Percentiles rank a stretch among this genome's conserved stretches.
Conservation (phyloP, 2,888 invertebrate genomes). For the Tortricodes alternella region DNA sequence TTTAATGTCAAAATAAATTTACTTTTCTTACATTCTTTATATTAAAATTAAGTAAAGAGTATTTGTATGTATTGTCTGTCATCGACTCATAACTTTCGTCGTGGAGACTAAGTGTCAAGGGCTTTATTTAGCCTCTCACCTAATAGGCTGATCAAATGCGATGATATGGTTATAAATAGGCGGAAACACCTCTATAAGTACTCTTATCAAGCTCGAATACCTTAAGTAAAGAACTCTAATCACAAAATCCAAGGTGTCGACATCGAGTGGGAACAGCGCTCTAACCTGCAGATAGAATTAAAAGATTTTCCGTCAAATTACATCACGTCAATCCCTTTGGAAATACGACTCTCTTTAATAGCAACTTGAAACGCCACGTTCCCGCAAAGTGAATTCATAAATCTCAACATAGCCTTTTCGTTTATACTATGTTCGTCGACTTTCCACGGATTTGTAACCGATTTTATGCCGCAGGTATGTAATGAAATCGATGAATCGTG, state of each 20-base stretch:
- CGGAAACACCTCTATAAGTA: too few relatives aligned
- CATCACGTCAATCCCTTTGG: slow-evolving; percentile 39
- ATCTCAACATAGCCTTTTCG: slow-evolving; percentile 32
- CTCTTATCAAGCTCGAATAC: too few relatives aligned
- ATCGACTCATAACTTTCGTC: too few relatives aligned
- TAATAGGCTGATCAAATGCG: too few relatives aligned
- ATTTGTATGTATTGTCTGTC: too few relatives aligned
- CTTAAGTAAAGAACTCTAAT: slow-evolving; percentile 10
- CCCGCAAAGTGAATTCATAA: slow-evolving; percentile 47
- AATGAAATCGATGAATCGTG: slow-evolving; percentile 37
- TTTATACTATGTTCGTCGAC: slow-evolving; percentile 34
- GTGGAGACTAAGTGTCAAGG: too few relatives aligned
- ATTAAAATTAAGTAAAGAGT: too few relatives aligned
- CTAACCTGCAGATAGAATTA: slow-evolving; percentile 17
- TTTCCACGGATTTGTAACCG: slow-evolving; percentile 24
- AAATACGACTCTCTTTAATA: slow-evolving; percentile 44
- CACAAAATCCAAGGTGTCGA: slow-evolving; percentile 7
- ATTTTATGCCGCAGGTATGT: slow-evolving; percentile 20
- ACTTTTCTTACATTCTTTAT: too few relatives aligned
- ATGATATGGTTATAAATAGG: too few relatives aligned
- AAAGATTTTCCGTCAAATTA: slow-evolving; percentile 26
- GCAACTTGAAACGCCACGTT: slow-evolving; percentile 36
- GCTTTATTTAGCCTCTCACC: too few relatives aligned
- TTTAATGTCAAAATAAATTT: too few relatives aligned
- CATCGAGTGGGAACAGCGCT: slow-evolving; percentile 8